Evolutionary conservation across 2,113 vertebrate species (phyloP).

Genomic region (Tragulus kanchil): DNA sequence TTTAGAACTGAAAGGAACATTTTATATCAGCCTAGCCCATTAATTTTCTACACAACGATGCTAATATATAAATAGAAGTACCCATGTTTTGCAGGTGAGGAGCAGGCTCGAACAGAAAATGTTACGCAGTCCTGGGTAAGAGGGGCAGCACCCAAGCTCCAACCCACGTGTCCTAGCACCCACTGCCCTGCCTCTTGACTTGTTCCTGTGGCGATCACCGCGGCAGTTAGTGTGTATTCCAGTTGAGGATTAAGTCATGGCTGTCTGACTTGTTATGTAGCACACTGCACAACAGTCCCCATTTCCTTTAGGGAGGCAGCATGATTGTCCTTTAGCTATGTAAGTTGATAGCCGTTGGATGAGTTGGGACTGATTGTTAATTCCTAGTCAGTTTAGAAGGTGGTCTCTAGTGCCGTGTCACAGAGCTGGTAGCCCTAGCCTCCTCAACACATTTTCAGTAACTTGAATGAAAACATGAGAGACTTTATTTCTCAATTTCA

Average conservation of each 20-base stretch:
- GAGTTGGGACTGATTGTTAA: not conserved
- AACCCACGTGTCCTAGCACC: not conserved
- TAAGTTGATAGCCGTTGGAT: not conserved
- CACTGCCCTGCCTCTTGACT: not conserved
- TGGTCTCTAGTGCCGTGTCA: not conserved
- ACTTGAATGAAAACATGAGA: conserved; percentile 3
- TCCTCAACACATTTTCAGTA: not conserved
- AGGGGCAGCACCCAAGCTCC: not conserved
- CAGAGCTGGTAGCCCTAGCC: not conserved
- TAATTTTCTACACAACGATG: conserved; percentile 19
- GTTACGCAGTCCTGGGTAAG: not conserved
- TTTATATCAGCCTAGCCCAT: not conserved
- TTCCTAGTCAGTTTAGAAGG: not conserved
- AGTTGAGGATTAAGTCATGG: not conserved
- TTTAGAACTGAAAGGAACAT: not conserved
- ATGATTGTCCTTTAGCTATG: not conserved
- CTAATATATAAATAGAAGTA: not conserved
- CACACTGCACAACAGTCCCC: not conserved
- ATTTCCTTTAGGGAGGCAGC: not conserved
- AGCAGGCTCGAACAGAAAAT: not conserved
- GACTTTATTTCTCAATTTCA: not conserved
- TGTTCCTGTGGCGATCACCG: not conserved
- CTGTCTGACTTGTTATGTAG: not conserved
- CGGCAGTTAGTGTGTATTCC: not conserved
- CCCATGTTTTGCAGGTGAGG: not conserved